A percentile compares a stretch with the other conserved stretches of the same genome.
phyloP scores from a whole-genome alignment of 2,888 invertebrate genomes.

The Drosophila quinaria region DNA sequence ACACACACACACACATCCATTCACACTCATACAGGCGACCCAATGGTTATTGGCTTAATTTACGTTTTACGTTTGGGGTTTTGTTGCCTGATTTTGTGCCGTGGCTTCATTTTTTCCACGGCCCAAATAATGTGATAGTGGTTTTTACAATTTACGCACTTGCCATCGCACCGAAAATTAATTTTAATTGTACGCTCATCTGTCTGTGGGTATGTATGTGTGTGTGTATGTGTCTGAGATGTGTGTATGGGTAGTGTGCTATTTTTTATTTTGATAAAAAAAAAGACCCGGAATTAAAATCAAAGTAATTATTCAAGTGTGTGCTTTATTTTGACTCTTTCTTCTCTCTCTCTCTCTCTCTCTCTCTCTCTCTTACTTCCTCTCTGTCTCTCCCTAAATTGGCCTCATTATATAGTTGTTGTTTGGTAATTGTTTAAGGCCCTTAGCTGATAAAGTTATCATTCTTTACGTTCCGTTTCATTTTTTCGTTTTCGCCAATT shows the following conservation, averaged over 20 bases:
- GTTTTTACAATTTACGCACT: slow-evolving; percentile 79
- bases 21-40: slow-evolving; percentile 3
- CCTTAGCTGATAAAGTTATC: slow-evolving; percentile 67
- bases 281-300: slow-evolving; percentile 65
- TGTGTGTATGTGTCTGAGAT: neutral
- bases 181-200: slow-evolving; percentile 69
- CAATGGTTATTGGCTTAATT: slow-evolving; percentile 75
- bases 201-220: slow-evolving; percentile 6
- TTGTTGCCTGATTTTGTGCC: slow-evolving; percentile 55
- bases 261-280: slow-evolving; percentile 18
- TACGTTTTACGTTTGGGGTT: slow-evolving; percentile 68
- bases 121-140: slow-evolving; percentile 78
- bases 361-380: neutral
- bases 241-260: slow-evolving; percentile 13
- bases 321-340: slow-evolving; percentile 13
- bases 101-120: slow-evolving; percentile 42
- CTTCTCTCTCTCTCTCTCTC: neutral
- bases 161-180: slow-evolving; percentile 71
- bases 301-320: slow-evolving; percentile 78
- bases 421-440: slow-evolving; percentile 73
- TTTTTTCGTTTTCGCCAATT: slow-evolving; percentile 18
- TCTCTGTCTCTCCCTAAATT: slow-evolving; percentile 55
- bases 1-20: slow-evolving; percentile 12
- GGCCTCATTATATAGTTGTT: slow-evolving; percentile 67
- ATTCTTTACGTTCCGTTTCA: slow-evolving; percentile 27